These are phyloP conservation scores for Microtus montanus DNA, from an alignment of 2,113 vertebrate genomes.

Conservation along the genomic window DNA sequence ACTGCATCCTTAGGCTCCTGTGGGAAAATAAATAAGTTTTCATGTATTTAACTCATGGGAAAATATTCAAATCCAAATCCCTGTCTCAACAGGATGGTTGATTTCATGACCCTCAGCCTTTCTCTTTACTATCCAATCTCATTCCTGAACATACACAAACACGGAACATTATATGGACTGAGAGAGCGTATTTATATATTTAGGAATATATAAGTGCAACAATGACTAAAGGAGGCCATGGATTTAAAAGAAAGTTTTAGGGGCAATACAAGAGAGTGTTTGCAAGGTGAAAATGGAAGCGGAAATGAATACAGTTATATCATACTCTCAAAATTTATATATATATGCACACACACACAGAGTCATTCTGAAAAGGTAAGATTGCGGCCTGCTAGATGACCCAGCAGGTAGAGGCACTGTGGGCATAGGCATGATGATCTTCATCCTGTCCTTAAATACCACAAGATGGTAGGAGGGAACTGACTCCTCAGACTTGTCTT, in stretches of 20 bases:
- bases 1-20: neutral
- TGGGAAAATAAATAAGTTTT: neutral
- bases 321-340: neutral
- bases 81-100: slow-evolving; percentile 22
- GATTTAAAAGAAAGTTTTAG: neutral
- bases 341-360: fast-evolving
- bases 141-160: neutral
- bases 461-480: neutral
- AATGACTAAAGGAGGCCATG: neutral
- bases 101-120: slow-evolving; percentile 6
- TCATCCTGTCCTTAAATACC: neutral
- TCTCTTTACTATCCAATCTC: neutral
- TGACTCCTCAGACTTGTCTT: neutral
- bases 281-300: neutral
- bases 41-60: neutral
- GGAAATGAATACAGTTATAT: neutral
- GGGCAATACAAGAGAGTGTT: neutral
- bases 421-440: neutral
- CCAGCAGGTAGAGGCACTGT: neutral
- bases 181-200: neutral
- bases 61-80: slow-evolving; percentile 46
- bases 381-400: neutral
- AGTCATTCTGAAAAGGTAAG: neutral
- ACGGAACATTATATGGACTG: neutral
- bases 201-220: neutral